Base-by-base conservation (phyloP, 2,888 invertebrate genomes). In the Graphium colonna region DNA sequence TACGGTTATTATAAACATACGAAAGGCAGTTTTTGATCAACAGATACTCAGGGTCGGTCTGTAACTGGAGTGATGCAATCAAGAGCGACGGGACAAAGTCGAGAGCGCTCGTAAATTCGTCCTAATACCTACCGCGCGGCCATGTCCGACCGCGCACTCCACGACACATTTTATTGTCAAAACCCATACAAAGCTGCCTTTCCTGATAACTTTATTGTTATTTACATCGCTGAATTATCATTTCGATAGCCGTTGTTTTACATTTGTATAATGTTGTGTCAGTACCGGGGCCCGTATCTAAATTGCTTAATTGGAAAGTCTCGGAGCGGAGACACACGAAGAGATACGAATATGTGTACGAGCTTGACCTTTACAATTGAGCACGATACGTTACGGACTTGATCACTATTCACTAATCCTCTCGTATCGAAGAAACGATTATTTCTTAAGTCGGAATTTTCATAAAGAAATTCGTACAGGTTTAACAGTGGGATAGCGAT, bases 301-400 rank as follows among this genome's bases (percentile, higher is more conserved):
- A 88, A 89, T 87, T 82, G 84, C 89, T 89, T 88, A 88, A 89
- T 89, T 88, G 89, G 84, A 86, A 85, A 87, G 80, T 75, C 73
- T 73, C 65, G 66, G 71, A 71, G 75, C 81, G 77, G 76, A 76
- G 71, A 72, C 72, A 71, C 69, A 69, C 71, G 65, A 71, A 73
- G 73, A 75, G 67, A 77, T 79, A 82, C 73, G 71, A 77, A 77
- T 77, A 73, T 70, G 67, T 72, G 71, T 69, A 73, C 68, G 69
- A 71, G 69, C 56, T 58, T 79, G 79, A 81, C 76, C 79, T 81
- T 77, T 75, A n/a, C 75, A 74, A 81, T 79, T 75, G 77, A 77
- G 70, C 64, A 65, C 59, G 65, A 70, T 71, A 73, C 72, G 60
- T n/a, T n/a, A n/a, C n/a, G n/a, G n/a, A 52, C 62, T 58, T 57